Base-by-base conservation (phyloP, 2,797 vertebrate species). In the Gambelia wislizenii region DNA sequence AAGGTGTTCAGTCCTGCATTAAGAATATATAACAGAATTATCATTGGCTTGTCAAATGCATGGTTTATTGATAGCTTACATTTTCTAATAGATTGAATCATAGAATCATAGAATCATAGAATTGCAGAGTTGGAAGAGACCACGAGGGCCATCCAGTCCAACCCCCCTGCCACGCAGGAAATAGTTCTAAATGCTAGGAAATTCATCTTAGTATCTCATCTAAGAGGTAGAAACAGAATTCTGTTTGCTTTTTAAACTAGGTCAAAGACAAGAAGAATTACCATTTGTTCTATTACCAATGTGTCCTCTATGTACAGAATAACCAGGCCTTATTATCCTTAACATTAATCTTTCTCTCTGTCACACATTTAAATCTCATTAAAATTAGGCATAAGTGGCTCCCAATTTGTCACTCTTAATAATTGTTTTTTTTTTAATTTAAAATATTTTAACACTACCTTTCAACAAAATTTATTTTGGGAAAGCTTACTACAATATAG, bases 251-350 rank as follows among this genome's bases (percentile, higher is more conserved):
- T 56, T 39, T 33, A 81, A 79, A 78, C 18, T 70, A 44, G 25
- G 52, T 87, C 64, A 80, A 30, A 80, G 44, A 25, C 27, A 33
- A 69, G 61, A 27, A 69, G 18, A 69, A 54, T 72, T 39, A 81
- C 70, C 30, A 83, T 9, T 13, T 85, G 33, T 92, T 84, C 25
- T 83, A 91, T 83, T 25, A 87, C 44, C 44, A 87, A 9, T 81
- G 78, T 92, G 0, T 10, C 10, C 0, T 33, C 64, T 70, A 52
- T 77, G 47, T 33, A 87, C 4, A 87, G 86, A 87, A 85, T 36
- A 90, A 1, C 6, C 0, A 59, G 42, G 72, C 42, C 79, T 89
- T 69, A 88, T 76, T 92, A 67, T 52, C 2, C 42, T 76, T 87
- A 90, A 75, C 86, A 85, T 7, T 59, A 39, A 1, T 84, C 2